Conservation (phyloP, 2,113 vertebrate species). For the Nestor notabilis region DNA sequence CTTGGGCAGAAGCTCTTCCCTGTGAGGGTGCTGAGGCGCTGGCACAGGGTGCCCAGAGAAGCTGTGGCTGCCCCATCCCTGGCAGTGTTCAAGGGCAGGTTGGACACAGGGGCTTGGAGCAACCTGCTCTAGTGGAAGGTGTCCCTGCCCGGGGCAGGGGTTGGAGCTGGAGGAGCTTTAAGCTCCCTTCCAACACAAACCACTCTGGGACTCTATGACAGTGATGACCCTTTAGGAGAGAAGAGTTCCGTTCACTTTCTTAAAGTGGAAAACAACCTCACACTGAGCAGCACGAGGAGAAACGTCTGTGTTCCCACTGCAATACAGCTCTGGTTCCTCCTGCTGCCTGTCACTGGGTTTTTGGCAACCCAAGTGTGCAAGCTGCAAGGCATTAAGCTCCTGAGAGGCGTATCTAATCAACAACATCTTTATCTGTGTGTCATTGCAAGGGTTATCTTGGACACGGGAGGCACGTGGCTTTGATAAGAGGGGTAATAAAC, state of each 20-base stretch:
- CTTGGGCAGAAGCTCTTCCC: too few species aligned
- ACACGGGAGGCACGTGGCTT: background rate
- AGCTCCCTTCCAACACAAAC: background rate
- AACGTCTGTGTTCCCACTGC: background rate
- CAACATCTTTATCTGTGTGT: background rate
- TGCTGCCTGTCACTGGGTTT: background rate
- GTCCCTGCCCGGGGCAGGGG: background rate
- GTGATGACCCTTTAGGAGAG: rapidly evolving
- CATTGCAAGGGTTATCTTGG: background rate
- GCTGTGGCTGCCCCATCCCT: too few species aligned
- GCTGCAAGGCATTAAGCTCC: background rate
- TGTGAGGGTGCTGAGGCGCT: too few species aligned
- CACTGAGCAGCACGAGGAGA: background rate
- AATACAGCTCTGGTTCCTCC: background rate
- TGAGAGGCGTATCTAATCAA: background rate
- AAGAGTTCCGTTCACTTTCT: background rate
- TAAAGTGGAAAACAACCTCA: background rate
- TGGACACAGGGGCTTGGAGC: too few species aligned
- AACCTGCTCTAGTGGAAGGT: background rate
- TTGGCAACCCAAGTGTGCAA: rapidly evolving
- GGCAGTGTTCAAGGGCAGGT: too few species aligned
- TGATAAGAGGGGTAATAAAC: background rate
- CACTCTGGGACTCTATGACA: background rate
- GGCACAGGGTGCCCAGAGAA: too few species aligned
- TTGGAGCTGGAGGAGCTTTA: background rate